Evolutionary conservation across 2,113 vertebrate genomes (phyloP).

Genomic region (Taurulus bubalis): DNA sequence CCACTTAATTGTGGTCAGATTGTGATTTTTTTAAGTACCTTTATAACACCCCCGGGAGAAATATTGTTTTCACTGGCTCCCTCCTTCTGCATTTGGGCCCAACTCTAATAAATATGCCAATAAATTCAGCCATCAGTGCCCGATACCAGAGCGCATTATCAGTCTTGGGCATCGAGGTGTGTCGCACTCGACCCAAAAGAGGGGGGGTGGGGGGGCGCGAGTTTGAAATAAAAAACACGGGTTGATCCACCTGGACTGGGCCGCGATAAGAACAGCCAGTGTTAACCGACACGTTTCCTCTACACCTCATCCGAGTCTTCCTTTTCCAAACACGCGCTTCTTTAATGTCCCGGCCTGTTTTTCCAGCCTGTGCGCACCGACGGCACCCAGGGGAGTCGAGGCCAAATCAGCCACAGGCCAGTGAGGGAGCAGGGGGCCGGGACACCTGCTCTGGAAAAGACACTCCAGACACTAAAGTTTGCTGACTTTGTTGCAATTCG

Average conservation of each 20-base stretch:
- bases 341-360: constrained; percentile 95
- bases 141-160: constrained; percentile 66
- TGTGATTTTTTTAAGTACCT: constrained; percentile 39
- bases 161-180: constrained; percentile 82
- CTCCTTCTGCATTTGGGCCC: constrained; percentile 38
- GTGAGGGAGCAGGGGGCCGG: constrained; percentile 62
- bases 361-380: constrained; percentile 90
- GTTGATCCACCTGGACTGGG: constrained; percentile 89
- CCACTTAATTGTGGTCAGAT: constrained; percentile 51
- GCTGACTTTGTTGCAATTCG: constrained; percentile 76
- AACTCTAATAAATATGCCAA: constrained; percentile 72
- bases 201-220: constrained; percentile 73
- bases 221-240: constrained; percentile 81
- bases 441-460: constrained; percentile 88
- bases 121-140: constrained; percentile 68
- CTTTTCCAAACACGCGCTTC: constrained; percentile 93
- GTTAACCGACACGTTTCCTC: constrained; percentile 95
- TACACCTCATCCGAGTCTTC: constrained; percentile 93
- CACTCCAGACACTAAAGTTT: constrained; percentile 74
- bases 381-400: constrained; percentile 84
- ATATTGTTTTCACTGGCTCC: constrained; percentile 61
- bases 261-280: constrained; percentile 94
- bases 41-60: constrained; percentile 67
- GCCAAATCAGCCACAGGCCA: constrained; percentile 66
- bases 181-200: constrained; percentile 51